Percentiles rank a stretch among this genome's conserved stretches.
Evolutionary conservation across 2,888 invertebrate species (phyloP).

Genomic region (Agriopis marginaria): DNA sequence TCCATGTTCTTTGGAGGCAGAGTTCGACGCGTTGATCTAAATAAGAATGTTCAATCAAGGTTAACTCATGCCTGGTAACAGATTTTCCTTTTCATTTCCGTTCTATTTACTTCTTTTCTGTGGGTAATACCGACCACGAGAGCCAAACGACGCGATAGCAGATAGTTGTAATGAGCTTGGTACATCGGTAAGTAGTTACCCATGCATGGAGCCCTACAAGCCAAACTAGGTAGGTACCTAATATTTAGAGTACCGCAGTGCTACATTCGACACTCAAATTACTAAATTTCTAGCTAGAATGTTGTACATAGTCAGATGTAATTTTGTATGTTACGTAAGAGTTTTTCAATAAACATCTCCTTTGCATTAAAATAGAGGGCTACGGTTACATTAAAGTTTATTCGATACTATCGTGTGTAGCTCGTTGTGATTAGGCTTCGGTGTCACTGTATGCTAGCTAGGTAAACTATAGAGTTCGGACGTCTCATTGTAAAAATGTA

Average conservation of each 20-base stretch:
- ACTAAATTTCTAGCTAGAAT: constrained; percentile 75
- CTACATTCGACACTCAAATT: constrained; percentile 67
- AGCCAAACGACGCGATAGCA: constrained; percentile 40
- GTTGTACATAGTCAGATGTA: constrained; percentile 83
- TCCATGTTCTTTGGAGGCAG: too few relatives aligned
- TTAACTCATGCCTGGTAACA: too few relatives aligned
- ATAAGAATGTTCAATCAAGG: too few relatives aligned
- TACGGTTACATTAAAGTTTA: constrained; percentile 77
- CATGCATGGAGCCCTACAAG: constrained; percentile 78
- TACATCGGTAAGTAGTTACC: constrained; percentile 69
- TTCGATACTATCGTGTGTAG: constrained; percentile 82
- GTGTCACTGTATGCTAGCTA: constrained; percentile 82
- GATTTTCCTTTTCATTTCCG: too few relatives aligned
- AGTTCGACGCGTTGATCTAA: too few relatives aligned
- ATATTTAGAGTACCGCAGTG: constrained; percentile 71
- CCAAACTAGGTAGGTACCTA: constrained; percentile 77
- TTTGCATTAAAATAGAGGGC: constrained; percentile 81
- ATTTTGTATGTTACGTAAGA: constrained; percentile 84
- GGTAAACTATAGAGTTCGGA: constrained; percentile 66
- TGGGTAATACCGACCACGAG: constrained; percentile 36
- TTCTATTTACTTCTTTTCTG: too few relatives aligned
- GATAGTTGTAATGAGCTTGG: constrained; percentile 69
- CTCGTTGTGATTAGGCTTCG: constrained; percentile 83
- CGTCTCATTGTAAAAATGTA: constrained; percentile 85
- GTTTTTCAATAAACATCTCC: constrained; percentile 81